Percentiles rank a stretch among this genome's conserved stretches.
Conservation (phyloP, 2,797 vertebrate species). For the Decapterus maruadsi region DNA sequence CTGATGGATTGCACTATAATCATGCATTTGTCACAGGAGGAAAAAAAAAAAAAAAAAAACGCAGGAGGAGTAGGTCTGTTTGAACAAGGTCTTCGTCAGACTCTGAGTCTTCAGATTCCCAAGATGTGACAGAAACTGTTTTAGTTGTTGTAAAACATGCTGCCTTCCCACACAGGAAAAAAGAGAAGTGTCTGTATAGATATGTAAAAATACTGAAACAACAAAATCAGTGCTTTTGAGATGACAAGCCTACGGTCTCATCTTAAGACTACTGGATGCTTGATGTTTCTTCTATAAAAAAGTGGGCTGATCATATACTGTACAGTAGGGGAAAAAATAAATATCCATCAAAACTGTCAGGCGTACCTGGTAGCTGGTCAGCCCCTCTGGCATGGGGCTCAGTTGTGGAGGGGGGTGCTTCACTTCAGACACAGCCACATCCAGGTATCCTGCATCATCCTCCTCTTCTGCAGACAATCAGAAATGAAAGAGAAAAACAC, state of each 20-base stretch:
- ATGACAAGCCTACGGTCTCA: constrained; percentile 32
- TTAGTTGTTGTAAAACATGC: constrained; percentile 3
- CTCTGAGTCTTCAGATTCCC: constrained; percentile 34
- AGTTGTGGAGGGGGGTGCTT: constrained; percentile 92
- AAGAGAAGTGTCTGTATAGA: constrained; percentile 10
- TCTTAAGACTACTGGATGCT: not conserved
- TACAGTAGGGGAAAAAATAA: not conserved
- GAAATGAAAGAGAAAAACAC: constrained; percentile 19
- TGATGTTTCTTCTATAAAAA: not conserved
- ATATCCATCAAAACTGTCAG: not conserved
- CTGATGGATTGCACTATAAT: constrained; percentile 72
- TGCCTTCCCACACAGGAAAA: constrained; percentile 17
- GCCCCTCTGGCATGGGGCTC: constrained; percentile 93
- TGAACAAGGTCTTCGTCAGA: constrained; percentile 45
- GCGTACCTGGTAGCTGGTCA: constrained; percentile 92
- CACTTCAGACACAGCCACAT: constrained; percentile 88
- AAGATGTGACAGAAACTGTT: constrained; percentile 30
- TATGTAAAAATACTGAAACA: constrained; percentile 21
- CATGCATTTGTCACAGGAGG: constrained; percentile 58
- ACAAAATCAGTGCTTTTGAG: constrained; percentile 36
- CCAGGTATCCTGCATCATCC: constrained; percentile 87
- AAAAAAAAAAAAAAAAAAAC: constrained; percentile 47
- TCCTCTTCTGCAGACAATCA: constrained; percentile 81
- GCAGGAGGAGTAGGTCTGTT: constrained; percentile 27
- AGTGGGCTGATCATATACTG: not conserved